phyloP scores from a whole-genome alignment of 2,113 vertebrate species.

The Myotis lucifugus region DNA sequence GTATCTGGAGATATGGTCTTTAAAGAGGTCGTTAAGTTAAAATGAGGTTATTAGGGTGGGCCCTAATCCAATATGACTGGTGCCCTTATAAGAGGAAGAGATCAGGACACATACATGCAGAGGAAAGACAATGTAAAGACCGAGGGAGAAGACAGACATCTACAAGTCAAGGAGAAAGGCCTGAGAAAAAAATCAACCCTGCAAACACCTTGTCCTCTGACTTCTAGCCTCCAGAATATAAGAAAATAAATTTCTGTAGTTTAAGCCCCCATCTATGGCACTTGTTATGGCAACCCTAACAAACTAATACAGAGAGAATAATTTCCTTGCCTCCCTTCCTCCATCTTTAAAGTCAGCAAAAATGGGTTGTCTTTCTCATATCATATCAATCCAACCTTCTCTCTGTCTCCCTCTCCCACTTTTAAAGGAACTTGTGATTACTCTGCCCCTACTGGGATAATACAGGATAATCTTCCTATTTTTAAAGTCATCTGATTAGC shows the following conservation, averaged over 20 bases:
- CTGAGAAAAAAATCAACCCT: not conserved
- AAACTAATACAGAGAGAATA: not conserved
- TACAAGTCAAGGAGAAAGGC: not conserved
- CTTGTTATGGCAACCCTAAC: not conserved
- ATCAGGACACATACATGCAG: not conserved
- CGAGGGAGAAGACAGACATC: not conserved
- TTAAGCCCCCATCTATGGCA: not conserved
- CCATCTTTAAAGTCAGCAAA: constrained; percentile 11
- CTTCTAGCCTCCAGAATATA: not conserved
- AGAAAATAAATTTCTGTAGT: constrained; percentile 24
- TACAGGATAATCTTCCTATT: constrained; percentile 20
- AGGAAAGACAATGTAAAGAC: constrained; percentile 5
- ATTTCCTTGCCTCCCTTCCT: not conserved
- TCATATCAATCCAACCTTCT: not conserved
- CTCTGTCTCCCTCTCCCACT: not conserved
- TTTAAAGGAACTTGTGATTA: constrained; percentile 36
- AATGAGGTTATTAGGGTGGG: not conserved
- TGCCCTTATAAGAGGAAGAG: not conserved
- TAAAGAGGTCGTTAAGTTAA: constrained; percentile 43
- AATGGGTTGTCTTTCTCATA: not conserved
- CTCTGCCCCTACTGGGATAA: not conserved
- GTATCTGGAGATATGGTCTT: not conserved
- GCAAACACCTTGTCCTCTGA: not conserved
- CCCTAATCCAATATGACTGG: not conserved
- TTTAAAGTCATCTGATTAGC: constrained; percentile 50